Conservation (phyloP, 2,797 vertebrate genomes). For the Hydrophis major region DNA sequence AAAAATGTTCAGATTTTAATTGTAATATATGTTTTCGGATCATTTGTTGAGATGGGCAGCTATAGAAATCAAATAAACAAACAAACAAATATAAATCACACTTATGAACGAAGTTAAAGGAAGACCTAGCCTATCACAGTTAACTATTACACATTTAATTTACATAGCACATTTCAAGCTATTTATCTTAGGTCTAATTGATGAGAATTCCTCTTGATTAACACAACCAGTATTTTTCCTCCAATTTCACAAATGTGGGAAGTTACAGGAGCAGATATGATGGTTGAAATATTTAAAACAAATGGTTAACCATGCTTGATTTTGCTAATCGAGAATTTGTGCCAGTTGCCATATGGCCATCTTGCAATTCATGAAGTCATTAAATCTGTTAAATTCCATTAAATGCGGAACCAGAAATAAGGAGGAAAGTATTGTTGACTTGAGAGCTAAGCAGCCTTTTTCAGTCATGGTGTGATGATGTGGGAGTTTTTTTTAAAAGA, state of each 20-base stretch:
- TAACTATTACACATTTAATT: background rate
- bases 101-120: background rate
- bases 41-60: background rate
- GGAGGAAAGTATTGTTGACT: slow-evolving; percentile 43
- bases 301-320: background rate
- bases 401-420: slow-evolving; percentile 56
- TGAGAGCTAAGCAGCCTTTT: slow-evolving; percentile 30
- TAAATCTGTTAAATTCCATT: slow-evolving; percentile 52
- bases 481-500: slow-evolving; percentile 32
- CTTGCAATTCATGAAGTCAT: slow-evolving; percentile 79
- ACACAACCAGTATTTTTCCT: background rate
- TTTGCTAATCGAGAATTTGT: slow-evolving; percentile 55
- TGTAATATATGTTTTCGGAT: background rate
- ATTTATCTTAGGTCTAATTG: background rate
- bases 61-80: background rate
- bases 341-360: slow-evolving; percentile 72
- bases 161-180: background rate
- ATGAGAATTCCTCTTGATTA: background rate
- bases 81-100: background rate
- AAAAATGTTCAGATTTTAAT: background rate
- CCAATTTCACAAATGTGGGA: background rate
- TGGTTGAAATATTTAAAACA: slow-evolving; percentile 26
- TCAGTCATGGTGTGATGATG: background rate
- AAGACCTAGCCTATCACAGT: background rate
- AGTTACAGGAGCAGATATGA: slow-evolving; percentile 25